Base-by-base conservation (phyloP, 2,888 invertebrate genomes). In the Heliconius erato region DNA sequence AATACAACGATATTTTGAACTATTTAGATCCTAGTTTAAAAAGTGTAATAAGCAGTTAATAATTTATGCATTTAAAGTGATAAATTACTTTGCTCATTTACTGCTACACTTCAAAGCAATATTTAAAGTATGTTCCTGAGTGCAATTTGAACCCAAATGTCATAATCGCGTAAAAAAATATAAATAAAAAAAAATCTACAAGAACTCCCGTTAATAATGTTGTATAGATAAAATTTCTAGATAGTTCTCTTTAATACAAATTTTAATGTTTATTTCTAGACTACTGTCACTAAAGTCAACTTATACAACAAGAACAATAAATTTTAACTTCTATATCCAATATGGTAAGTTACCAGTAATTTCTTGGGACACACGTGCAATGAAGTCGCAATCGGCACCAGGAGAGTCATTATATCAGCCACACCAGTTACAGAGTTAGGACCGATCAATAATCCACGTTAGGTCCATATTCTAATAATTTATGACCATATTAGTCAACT, bases 401-500 rank as follows among this genome's bases (percentile, higher is more conserved):
- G 65, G 84, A 84, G 84, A 82, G 78, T 77, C 82, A 82, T 84
- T 82, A 84, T 74, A 80, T 69, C 68, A 79, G 80, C 76, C 84
- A 68, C 79, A 79, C 69, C 71, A 82, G 84, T 80, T 84, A 78
- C 77, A 72, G 82, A 82, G 77, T 63, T 78, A 80, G 28, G 65
- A 76, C 49, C 79, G 83, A 82, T 84, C 84, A 84, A 80, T 84
- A 82, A 78, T 80, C 71, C 82, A 84, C 77, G 72, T 35, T 67
- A 80, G 44, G 35, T 69, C 76, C 82, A 83, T 76, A 72, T 78
- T 67, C 74, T 65, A 35, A 82, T 74, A 81, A 32, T 77, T 81
- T 81, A 77, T 81, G 71, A 14, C 44, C 28, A 44, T 77, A 81
- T 81, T 63, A 81, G 77, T 81, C 26, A 32, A 26, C 59, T 16